A percentile compares a stretch with the other conserved stretches of the same genome.
Evolutionary conservation across 2,888 invertebrate species (phyloP).

Genomic region (Zeuzera pyrina): DNA sequence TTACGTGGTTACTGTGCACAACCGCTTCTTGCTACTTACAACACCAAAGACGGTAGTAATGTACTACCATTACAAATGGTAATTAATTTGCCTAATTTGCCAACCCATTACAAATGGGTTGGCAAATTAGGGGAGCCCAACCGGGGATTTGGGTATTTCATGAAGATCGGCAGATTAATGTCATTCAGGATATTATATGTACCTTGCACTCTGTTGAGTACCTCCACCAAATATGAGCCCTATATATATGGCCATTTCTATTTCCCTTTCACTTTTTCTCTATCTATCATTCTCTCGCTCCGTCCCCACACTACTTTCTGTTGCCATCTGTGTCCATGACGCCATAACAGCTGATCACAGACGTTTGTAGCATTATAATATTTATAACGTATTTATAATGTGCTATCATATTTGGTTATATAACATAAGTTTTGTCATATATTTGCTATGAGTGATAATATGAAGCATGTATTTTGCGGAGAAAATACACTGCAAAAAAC

Average conservation of each 20-base stretch:
- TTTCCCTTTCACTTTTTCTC: background rate
- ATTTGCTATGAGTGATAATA: conserved; percentile 16
- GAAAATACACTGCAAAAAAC: conserved; percentile 14
- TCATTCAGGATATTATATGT: too few relatives aligned
- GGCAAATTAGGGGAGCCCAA: too few relatives aligned
- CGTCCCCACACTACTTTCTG: background rate
- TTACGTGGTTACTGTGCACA: too few relatives aligned
- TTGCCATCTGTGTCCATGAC: background rate
- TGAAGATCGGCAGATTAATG: too few relatives aligned
- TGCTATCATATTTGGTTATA: conserved; percentile 8
- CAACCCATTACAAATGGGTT: too few relatives aligned
- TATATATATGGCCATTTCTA: background rate
- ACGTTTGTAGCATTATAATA: background rate
- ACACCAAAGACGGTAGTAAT: too few relatives aligned
- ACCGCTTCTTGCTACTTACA: too few relatives aligned
- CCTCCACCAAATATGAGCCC: too few relatives aligned
- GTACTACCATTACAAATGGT: too few relatives aligned
- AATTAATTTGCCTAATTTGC: too few relatives aligned
- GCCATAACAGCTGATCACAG: background rate
- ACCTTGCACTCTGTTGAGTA: too few relatives aligned
- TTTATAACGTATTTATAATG: conserved; percentile 5
- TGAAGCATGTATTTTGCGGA: conserved; percentile 15
- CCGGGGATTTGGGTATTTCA: too few relatives aligned
- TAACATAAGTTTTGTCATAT: conserved; percentile 13
- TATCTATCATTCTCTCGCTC: background rate